Evolutionary conservation across 1,140 invertebrate species (phyloP), one percentile per base, ranked within the genome.

Genomic region (Meloidogyne chitwoodi): DNA sequence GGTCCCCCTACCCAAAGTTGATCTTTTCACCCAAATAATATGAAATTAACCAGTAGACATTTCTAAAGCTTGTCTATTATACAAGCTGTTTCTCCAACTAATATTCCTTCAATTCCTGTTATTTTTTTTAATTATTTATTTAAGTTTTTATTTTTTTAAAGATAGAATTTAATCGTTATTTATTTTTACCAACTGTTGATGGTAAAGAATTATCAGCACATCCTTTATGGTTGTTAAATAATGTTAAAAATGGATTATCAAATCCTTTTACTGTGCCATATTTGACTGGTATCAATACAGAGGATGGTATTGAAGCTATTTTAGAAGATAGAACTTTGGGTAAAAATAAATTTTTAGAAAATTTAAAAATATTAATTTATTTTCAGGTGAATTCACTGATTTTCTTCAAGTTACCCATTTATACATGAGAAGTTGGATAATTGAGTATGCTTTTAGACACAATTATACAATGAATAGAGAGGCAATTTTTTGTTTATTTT

Each of bases 391-490:
- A 76, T 87, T 83, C 63, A 84, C 79, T n/a, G 73, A 86, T 26
- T 87, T 87, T 66, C 62, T 84, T 26, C 74, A 85, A 63, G 75
- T 86, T 0, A 80, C 81, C 61, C 79, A 79, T 5, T 66, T 69
- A 38, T 86, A 84, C 29, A 68, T 87, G 74, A 80, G 75, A 19
- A 78, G 75, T 34, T 87, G 77, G 38, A 68, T 81, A 10, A 71
- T 85, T 56, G 85, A 86, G 70, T 86, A 86, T 68, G 79, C 80
- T 2, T 87, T 83, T 66, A 76, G 80, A 24, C 85, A 87, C 68
- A 86, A 86, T 61, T 86, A 86, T 74, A 87, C 85, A 26, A 86
- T 86, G 84, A 86, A 86, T 65, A 80, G 79, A 63, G 85, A 86
- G 70, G 71, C 64, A 31, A 1, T 66, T 66, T 64, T 64, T 0